Conservation (phyloP, 2,888 invertebrate genomes). For the Dicranocentrus wangi region DNA sequence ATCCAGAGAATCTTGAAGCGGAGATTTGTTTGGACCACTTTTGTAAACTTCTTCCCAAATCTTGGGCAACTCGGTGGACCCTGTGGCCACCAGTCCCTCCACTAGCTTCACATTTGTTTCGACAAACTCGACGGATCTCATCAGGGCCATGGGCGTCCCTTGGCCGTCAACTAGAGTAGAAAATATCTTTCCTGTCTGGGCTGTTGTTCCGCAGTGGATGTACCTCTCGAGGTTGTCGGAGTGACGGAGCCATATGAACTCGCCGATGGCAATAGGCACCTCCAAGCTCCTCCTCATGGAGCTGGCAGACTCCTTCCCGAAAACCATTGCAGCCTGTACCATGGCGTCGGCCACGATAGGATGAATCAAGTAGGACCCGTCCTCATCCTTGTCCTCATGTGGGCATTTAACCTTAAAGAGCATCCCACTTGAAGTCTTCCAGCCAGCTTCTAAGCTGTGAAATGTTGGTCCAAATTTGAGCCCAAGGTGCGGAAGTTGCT, state of each 20-base stretch:
- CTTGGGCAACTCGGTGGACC: slow-evolving; percentile 1
- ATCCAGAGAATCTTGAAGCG: not conserved
- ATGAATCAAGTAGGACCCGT: slow-evolving; percentile 42
- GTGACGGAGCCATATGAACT: slow-evolving; percentile 30
- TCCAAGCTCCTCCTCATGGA: slow-evolving; percentile 5
- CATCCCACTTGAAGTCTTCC: slow-evolving; percentile 7
- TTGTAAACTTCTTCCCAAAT: slow-evolving; percentile 36
- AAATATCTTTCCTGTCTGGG: not conserved
- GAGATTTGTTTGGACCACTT: not conserved
- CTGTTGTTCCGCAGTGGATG: not conserved
- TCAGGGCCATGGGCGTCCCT: not conserved
- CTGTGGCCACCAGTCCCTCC: slow-evolving; percentile 23
- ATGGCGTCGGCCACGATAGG: slow-evolving; percentile 53
- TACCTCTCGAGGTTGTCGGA: not conserved
- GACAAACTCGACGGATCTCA: slow-evolving; percentile 31
- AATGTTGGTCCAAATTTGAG: slow-evolving; percentile 29
- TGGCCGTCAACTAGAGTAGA: slow-evolving; percentile 4
- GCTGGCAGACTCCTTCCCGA: not conserved
- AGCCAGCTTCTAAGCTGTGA: slow-evolving; percentile 10
- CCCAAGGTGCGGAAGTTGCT: slow-evolving; percentile 2
- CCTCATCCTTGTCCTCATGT: not conserved
- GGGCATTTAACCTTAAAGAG: slow-evolving; percentile 12
- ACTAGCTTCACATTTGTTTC: slow-evolving; percentile 34
- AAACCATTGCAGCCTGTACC: slow-evolving; percentile 17
- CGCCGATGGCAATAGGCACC: slow-evolving; percentile 43